phyloP scores from a whole-genome alignment of 2,113 vertebrate species.

The Cyanistes caeruleus region DNA sequence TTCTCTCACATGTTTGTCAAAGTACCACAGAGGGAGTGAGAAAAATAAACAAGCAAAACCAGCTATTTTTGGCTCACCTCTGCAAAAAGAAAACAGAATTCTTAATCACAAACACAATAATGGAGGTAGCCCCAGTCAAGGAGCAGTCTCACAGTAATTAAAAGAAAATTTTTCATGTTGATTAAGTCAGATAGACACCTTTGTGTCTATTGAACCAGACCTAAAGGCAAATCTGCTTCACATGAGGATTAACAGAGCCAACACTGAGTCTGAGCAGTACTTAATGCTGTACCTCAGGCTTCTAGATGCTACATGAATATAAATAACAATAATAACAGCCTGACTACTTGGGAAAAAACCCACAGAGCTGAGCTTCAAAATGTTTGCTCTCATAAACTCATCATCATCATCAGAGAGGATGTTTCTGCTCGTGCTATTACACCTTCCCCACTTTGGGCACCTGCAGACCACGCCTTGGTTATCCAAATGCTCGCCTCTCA shows the following conservation, averaged over 20 bases:
- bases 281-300: neutral
- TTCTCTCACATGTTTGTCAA: neutral
- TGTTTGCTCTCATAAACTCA: neutral
- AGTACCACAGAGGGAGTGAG: neutral
- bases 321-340: constrained; percentile 17
- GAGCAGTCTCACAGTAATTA: neutral
- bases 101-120: neutral
- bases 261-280: neutral
- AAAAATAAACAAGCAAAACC: neutral
- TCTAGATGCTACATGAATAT: neutral
- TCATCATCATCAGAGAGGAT: neutral
- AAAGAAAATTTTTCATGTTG: neutral
- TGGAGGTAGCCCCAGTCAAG: neutral
- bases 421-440: accelerated
- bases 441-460: accelerated
- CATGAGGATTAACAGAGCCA: neutral
- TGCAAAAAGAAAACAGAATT: neutral
- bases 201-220: neutral
- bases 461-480: neutral
- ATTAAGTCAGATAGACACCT: neutral
- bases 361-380: neutral
- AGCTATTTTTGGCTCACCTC: neutral
- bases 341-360: neutral
- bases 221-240: neutral
- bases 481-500: neutral